Conservation (phyloP, 2,888 invertebrate species). For the Hydrotaea cyrtoneurina region DNA sequence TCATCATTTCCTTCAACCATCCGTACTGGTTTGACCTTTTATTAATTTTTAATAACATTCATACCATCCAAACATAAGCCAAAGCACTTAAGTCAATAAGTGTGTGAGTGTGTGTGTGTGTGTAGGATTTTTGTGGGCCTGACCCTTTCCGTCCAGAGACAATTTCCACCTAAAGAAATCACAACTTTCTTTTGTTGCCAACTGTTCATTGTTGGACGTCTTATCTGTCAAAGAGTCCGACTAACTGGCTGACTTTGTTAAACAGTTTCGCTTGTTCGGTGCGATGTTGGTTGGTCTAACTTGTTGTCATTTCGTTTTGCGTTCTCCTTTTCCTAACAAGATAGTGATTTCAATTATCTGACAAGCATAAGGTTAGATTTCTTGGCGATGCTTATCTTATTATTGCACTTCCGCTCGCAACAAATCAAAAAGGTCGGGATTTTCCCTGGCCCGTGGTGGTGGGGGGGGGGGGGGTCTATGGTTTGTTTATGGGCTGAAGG, state of each 20-base stretch:
- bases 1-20: not conserved
- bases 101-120: constrained; percentile 46
- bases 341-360: constrained; percentile 67
- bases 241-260: constrained; percentile 46
- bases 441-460: no score
- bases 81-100: constrained; percentile 60
- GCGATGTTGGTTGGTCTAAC: not conserved
- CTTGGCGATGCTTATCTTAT: constrained; percentile 63
- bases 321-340: constrained; percentile 51
- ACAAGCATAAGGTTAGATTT: constrained; percentile 58
- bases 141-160: constrained; percentile 26
- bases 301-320: constrained; percentile 2
- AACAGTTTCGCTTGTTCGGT: constrained; percentile 3
- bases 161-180: constrained; percentile 30
- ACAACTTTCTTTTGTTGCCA: constrained; percentile 37
- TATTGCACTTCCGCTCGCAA: constrained; percentile 61
- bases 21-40: constrained; percentile 56
- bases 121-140: constrained; percentile 16
- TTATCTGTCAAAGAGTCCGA: constrained; percentile 38
- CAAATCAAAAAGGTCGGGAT: constrained; percentile 24
- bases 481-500: not conserved
- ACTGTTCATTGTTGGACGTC: constrained; percentile 38
- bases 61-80: constrained; percentile 29
- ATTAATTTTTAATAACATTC: constrained; percentile 65
- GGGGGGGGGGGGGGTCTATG: not conserved